Conservation (phyloP, 2,888 invertebrate species). For the Dynastes hyllus region DNA sequence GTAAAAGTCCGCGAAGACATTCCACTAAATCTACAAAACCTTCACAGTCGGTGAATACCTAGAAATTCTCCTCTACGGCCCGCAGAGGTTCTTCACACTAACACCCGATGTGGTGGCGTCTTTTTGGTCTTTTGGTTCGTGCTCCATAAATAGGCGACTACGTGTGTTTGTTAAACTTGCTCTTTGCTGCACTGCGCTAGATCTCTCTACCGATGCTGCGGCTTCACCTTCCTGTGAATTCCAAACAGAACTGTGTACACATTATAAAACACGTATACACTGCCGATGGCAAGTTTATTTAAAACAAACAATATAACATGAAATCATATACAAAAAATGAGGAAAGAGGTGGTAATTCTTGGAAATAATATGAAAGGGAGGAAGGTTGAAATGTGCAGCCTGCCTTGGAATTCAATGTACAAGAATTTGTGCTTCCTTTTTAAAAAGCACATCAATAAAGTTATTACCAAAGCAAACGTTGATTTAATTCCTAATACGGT, state of each 20-base stretch:
- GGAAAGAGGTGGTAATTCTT: too few relatives aligned
- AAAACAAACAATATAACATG: too few relatives aligned
- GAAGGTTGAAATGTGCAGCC: too few relatives aligned
- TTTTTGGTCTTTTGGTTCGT: constrained; percentile 36
- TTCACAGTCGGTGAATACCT: constrained; percentile 20
- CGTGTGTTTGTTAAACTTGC: constrained; percentile 26
- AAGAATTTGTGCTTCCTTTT: too few relatives aligned
- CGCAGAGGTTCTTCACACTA: constrained; percentile 37
- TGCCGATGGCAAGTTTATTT: not conserved
- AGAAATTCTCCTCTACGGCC: constrained; percentile 19
- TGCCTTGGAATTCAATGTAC: too few relatives aligned
- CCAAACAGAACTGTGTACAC: constrained; percentile 23
- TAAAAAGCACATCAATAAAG: too few relatives aligned
- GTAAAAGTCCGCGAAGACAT: constrained; percentile 16
- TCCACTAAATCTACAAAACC: constrained; percentile 15
- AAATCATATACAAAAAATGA: too few relatives aligned
- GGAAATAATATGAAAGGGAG: too few relatives aligned
- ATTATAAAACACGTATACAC: not conserved
- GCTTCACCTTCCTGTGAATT: constrained; percentile 48
- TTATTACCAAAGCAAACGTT: too few relatives aligned
- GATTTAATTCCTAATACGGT: too few relatives aligned
- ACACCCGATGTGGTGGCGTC: not conserved
- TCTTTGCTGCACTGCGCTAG: constrained; percentile 2
- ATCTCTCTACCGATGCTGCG: constrained; percentile 12
- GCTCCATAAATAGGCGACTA: constrained; percentile 46